Conservation (phyloP, 2,113 vertebrate species). For the Arenaria interpres region DNA sequence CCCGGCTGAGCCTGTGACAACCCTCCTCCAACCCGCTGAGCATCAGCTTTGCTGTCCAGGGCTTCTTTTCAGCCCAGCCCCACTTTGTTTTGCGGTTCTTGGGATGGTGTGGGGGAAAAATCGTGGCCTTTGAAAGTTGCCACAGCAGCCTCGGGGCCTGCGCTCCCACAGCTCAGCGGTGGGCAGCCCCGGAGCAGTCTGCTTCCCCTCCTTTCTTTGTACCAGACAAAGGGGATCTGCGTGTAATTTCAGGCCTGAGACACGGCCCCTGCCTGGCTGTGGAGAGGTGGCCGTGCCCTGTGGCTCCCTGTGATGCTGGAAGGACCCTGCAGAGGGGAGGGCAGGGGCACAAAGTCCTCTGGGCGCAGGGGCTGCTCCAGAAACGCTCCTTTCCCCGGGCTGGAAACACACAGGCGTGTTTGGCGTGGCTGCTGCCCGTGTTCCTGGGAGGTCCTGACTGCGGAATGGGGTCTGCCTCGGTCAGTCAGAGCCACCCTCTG, state of each 20-base stretch:
- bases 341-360: neutral
- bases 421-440: neutral
- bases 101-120: neutral
- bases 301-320: neutral
- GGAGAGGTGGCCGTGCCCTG: neutral
- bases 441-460: neutral
- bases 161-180: accelerated
- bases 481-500: accelerated
- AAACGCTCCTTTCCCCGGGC: neutral
- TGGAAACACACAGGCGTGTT: neutral
- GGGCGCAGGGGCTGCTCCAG: neutral
- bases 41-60: neutral
- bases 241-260: neutral
- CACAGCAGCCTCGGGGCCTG: neutral
- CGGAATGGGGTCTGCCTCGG: accelerated
- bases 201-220: neutral
- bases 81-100: neutral
- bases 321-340: neutral
- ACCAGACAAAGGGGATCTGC: neutral
- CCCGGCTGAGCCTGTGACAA: neutral
- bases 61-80: neutral
- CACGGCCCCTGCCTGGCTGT: neutral
- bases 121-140: neutral
- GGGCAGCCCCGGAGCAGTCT: neutral
- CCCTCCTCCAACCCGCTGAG: neutral